A percentile compares a stretch with the other conserved stretches of the same genome.
phyloP scores from a whole-genome alignment of 2,113 vertebrate genomes.

The Candoia aspera region DNA sequence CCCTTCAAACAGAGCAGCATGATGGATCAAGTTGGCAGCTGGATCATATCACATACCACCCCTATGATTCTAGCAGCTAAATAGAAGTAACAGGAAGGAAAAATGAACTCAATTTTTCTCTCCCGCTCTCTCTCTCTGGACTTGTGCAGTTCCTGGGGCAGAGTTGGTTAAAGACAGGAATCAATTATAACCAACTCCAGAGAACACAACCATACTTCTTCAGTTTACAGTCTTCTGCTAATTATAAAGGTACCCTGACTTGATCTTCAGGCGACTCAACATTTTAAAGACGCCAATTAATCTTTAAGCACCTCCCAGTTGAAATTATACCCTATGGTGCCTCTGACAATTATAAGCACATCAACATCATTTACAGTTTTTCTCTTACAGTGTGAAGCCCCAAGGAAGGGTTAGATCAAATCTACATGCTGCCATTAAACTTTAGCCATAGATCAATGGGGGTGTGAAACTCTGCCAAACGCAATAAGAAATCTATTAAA shows the following conservation, averaged over 20 bases:
- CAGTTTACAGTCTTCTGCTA: constrained; percentile 15
- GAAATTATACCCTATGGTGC: constrained; percentile 50
- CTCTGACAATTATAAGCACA: constrained; percentile 62
- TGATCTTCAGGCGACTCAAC: not conserved
- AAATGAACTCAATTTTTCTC: not conserved
- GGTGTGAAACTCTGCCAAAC: constrained; percentile 64
- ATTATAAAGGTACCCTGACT: not conserved
- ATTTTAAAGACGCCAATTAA: constrained; percentile 13
- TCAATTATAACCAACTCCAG: not conserved
- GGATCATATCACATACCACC: not conserved
- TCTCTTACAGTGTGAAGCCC: constrained; percentile 48
- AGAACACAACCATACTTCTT: constrained; percentile 22
- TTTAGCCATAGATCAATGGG: constrained; percentile 63
- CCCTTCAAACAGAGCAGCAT: not conserved
- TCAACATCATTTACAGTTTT: constrained; percentile 58
- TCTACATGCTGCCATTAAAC: constrained; percentile 48
- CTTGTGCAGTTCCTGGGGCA: constrained; percentile 27
- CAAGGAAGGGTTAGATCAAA: constrained; percentile 63
- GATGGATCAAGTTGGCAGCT: constrained; percentile 21
- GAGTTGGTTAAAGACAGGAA: constrained; percentile 26
- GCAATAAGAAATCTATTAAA: constrained; percentile 66
- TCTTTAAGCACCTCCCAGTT: constrained; percentile 45
- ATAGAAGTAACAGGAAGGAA: not conserved
- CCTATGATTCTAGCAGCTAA: not conserved
- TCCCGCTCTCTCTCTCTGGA: not conserved